Base-by-base conservation (phyloP, 2,888 invertebrate genomes). In the Xanthia icteritia region DNA sequence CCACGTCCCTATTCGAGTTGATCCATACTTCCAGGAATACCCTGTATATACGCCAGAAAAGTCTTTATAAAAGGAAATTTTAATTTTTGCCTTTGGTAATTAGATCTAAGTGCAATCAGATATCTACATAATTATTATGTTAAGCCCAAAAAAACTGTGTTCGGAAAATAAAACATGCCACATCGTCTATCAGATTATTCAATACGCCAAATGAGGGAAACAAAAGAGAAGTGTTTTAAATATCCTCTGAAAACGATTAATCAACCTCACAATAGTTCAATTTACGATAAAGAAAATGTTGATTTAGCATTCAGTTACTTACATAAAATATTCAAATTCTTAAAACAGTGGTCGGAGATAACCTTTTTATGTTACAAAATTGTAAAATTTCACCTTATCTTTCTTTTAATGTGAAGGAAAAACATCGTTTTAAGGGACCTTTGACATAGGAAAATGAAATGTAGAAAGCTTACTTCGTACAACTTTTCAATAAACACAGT, bases 241-340 rank as follows among this genome's bases (percentile, higher is more conserved):
- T 45, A 60, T 58, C 54, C 5, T 27, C 48, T 63, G 1, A 72
- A 76, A 69, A 75, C 66, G 45, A 79, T 76, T 68, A 74, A 78
- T 78, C 65, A 74, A 58, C 23, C 39, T 56, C 66, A 82, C 77
- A 68, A 65, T 60, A 78, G 71, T 17, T 74, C 70, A 82, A 88
- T 85, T 85, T 81, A 80, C 77, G 74, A 77, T 79, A 64, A 42
- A 85, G 85, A 77, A 79, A 87, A 88, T 81, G 87, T 89, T 87
- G 89, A 87, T 83, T 89, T 83, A 86, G 86, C 87, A 88, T 89
- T 90, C 81, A 83, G 74, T 76, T 81, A 77, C 82, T 76, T 81
- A 77, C 82, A 85, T 84, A 82, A 90, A 90, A 89, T 89, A 92
- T 92, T 90, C 88, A 89, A 91, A 91, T 91, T 90, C 90, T 90